phyloP scores from a whole-genome alignment of 2,797 vertebrate genomes.

The Bufotes viridis region DNA sequence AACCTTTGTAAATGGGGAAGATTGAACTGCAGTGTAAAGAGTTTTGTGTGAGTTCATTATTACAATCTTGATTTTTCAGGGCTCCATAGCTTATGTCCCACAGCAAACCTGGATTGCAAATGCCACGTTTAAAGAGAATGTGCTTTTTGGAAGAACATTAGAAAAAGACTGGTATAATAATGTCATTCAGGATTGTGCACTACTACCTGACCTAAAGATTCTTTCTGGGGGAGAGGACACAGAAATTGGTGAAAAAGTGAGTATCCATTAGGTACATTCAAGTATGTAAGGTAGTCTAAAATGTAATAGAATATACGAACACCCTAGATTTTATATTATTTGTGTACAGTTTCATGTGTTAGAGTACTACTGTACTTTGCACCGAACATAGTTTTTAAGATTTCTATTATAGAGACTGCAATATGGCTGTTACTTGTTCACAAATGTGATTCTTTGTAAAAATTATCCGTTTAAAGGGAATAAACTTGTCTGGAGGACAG shows the following conservation, averaged over 20 bases:
- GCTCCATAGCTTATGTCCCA: slow-evolving; percentile 87
- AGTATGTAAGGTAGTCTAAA: background rate
- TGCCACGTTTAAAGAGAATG: slow-evolving; percentile 87
- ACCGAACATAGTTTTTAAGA: too few relatives aligned
- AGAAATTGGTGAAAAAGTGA: slow-evolving; percentile 93
- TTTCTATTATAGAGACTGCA: too few relatives aligned
- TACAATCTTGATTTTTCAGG: slow-evolving; percentile 72
- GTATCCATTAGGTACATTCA: background rate
- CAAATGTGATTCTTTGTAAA: background rate
- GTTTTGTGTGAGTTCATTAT: too few relatives aligned
- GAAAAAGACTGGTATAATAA: slow-evolving; percentile 83
- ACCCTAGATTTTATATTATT: too few relatives aligned
- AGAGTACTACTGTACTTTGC: too few relatives aligned
- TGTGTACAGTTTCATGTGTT: too few relatives aligned
- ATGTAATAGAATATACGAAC: too few relatives aligned
- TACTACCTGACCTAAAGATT: slow-evolving; percentile 85
- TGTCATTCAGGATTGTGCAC: slow-evolving; percentile 88
- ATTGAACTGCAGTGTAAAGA: too few relatives aligned
- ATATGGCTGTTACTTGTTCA: too few relatives aligned
- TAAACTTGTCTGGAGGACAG: slow-evolving; percentile 94
- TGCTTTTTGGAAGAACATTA: slow-evolving; percentile 86
- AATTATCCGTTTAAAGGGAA: slow-evolving; percentile 76
- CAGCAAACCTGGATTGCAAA: slow-evolving; percentile 97
- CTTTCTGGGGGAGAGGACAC: slow-evolving; percentile 87
- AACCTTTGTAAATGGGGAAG: too few relatives aligned